These are phyloP conservation scores for Chrysaora quinquecirrha DNA, from an alignment of 30 jellyfish, hydroid and myxozoan genomes.

Conservation along the genomic window DNA sequence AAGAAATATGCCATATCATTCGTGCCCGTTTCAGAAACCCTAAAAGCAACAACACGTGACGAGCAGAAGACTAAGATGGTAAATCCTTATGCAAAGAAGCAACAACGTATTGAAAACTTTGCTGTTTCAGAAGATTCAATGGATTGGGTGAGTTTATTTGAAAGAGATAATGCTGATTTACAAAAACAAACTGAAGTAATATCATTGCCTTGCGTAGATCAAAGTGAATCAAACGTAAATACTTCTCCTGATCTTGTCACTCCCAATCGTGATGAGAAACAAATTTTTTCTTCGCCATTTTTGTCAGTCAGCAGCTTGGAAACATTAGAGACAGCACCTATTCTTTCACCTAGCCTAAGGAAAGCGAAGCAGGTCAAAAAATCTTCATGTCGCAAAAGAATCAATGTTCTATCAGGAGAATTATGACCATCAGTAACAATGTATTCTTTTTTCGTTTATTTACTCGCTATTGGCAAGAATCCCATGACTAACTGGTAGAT, in stretches of 20 bases:
- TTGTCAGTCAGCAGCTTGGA: slow-evolving; percentile 88
- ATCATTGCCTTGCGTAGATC: slow-evolving; percentile 27
- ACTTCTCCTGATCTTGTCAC: slow-evolving; percentile 21
- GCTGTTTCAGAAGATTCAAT: slow-evolving; percentile 62
- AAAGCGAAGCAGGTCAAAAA: slow-evolving; percentile 28
- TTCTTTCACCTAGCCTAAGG: slow-evolving; percentile 72
- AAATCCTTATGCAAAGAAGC: neutral
- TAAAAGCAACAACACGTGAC: neutral
- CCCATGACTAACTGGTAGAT: no score
- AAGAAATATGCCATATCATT: no score
- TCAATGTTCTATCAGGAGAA: neutral
- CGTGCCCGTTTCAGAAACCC: neutral
- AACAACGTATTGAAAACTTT: neutral
- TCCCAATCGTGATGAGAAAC: slow-evolving; percentile 33
- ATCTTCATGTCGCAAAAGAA: slow-evolving; percentile 54
- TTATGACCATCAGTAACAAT: no score
- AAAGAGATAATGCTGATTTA: neutral
- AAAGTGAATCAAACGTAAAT: neutral
- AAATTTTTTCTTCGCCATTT: slow-evolving; percentile 67
- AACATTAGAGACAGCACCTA: slow-evolving; percentile 86
- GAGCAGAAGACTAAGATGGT: neutral
- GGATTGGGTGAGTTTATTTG: slow-evolving; percentile 80
- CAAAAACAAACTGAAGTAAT: neutral
- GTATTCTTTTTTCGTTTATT: no score
- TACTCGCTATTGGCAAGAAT: no score